phyloP scores from a whole-genome alignment of 2,797 vertebrate species.

The Phyllotis vaccarum region DNA sequence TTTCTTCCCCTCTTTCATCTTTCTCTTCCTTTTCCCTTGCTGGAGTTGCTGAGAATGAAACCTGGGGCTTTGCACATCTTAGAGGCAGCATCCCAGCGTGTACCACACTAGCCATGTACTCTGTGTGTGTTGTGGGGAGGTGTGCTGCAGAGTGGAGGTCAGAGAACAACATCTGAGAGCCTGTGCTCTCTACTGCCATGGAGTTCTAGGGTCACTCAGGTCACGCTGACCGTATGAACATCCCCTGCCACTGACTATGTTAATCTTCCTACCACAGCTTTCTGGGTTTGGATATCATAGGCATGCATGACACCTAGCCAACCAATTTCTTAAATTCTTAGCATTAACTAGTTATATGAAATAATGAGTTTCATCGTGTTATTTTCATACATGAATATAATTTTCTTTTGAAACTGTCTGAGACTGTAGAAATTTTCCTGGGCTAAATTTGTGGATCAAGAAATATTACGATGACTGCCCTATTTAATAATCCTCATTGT shows the following conservation, averaged over 20 bases:
- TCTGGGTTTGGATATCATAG: not conserved
- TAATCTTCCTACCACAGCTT: not conserved
- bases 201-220: too few species aligned
- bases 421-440: constrained; percentile 11
- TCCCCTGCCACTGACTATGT: not conserved
- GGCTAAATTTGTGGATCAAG: not conserved
- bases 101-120: not conserved
- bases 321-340: not conserved
- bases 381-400: not conserved
- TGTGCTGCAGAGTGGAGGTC: not conserved
- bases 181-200: not conserved
- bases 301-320: not conserved
- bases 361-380: not conserved
- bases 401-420: constrained; percentile 36
- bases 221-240: not conserved
- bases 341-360: not conserved
- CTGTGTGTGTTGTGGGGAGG: too few species aligned
- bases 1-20: too few species aligned
- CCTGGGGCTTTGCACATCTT: not conserved
- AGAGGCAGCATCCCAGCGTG: not conserved
- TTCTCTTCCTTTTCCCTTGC: not conserved
- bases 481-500: not conserved
- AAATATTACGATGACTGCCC: constrained; percentile 3
- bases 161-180: not conserved
- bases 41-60: not conserved